Conservation (phyloP, 2,113 vertebrate species). For the Dermatemys mawii region DNA sequence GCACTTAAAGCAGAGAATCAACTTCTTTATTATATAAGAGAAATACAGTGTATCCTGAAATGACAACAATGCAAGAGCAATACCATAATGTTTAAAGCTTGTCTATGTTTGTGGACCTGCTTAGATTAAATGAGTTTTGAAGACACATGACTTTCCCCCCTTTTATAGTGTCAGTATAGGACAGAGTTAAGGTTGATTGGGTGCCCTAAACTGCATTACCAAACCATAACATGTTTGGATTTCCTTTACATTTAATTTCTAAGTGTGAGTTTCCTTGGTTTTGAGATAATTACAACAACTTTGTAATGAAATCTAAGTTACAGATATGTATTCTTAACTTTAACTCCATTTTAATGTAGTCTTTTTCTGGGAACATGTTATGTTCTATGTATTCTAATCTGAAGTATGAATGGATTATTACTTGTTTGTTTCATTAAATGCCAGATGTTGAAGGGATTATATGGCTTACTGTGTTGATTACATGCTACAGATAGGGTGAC, state of each 20-base stretch:
- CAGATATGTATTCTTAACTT: not conserved
- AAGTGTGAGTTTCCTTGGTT: not conserved
- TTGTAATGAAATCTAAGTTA: not conserved
- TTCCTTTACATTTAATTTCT: not conserved
- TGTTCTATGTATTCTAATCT: not conserved
- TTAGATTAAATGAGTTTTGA: not conserved
- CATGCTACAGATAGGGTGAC: not conserved
- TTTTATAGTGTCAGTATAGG: not conserved
- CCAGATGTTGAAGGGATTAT: not conserved
- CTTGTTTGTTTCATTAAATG: not conserved
- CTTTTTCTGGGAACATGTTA: not conserved
- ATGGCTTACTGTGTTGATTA: not conserved
- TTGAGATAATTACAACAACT: not conserved
- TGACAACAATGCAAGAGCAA: not conserved
- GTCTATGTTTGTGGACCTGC: not conserved
- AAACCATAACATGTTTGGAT: not conserved
- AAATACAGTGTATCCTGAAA: not conserved
- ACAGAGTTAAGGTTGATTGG: not conserved
- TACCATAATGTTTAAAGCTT: not conserved
- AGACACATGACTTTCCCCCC: not conserved
- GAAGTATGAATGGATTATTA: not conserved
- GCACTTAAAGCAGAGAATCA: not conserved
- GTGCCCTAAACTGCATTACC: not conserved
- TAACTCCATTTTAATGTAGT: not conserved
- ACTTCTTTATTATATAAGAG: not conserved